Base-by-base conservation (phyloP, 1,140 invertebrate species). In the Cotesia chilonis region DNA sequence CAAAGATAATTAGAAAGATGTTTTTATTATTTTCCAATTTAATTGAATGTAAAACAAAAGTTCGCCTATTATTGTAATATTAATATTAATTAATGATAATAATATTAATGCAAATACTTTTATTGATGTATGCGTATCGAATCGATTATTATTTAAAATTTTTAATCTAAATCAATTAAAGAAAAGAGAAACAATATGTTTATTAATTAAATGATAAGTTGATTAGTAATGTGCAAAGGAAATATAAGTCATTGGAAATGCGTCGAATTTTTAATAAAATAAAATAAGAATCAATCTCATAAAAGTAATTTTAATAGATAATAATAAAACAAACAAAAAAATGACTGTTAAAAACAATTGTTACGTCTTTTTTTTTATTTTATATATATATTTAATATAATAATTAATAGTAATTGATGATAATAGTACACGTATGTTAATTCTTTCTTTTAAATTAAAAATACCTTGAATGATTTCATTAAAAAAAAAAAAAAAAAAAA, bases 21-120 rank as follows among this genome's bases (percentile, higher is more conserved):
- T 66, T 66, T 66, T 66, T 66, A 66, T 52, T 54, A 41, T 66
- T 51, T 52, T 66, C 20, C 4, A 35, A 64, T 36, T 64, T 14
- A 64, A 10, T 17, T 64, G 12, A 47, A 47, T 47, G 41, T 47
- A 47, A 47, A 47, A 47, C 41, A 47, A 28, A 28, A 47, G 41
- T 47, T 47, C 41, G 41, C 41, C 10, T 47, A 47, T 47, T 64
- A 28, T 10, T 38, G n/a, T 12, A 64, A 35, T 55, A 38, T 4
- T 12, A 38, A 64, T 64, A 28, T n/a, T 41, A 35, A 17, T 6
- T 64, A 7, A 17, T 37, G 28, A 64, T 64, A 38, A 41, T 38
- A 35, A 41, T n/a, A 64, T 35, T 9, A 61, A 61, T 4, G 61
- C 3, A 64, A 38, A 37, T 9, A 64, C 35, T 38, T 35, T 64